phyloP scores from a whole-genome alignment of 2,797 vertebrate genomes.

The Halcyon chelicuti region DNA sequence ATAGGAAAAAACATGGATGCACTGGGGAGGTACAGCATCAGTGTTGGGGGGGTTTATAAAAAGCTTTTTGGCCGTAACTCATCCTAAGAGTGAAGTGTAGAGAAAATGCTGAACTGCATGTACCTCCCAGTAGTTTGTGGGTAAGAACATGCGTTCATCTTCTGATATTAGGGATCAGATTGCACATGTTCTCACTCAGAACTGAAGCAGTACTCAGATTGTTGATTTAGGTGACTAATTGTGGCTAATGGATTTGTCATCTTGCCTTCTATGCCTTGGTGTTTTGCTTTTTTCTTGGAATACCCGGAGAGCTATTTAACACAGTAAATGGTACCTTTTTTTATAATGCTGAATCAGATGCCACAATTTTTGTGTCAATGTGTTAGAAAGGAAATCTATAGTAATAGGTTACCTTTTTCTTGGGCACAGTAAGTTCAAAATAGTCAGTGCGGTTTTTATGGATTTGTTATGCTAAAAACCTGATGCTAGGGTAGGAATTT shows the following conservation, averaged over 20 bases:
- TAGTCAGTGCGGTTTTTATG: neutral
- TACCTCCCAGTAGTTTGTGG: neutral
- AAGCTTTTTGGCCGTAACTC: neutral
- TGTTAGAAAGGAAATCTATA: neutral
- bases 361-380: neutral
- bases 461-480: neutral
- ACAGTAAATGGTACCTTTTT: accelerated
- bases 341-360: neutral
- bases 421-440: neutral
- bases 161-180: neutral
- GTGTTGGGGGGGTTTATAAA: accelerated
- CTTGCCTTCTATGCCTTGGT: neutral
- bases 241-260: neutral
- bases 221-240: neutral
- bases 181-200: neutral
- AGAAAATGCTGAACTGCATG: neutral
- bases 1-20: neutral
- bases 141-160: neutral
- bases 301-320: neutral
- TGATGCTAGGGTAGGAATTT: neutral
- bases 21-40: neutral
- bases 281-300: neutral
- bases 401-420: neutral
- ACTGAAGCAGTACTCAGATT: neutral
- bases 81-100: neutral